phyloP scores from a whole-genome alignment of 2,888 invertebrate species.

The Cheilosia impressa region DNA sequence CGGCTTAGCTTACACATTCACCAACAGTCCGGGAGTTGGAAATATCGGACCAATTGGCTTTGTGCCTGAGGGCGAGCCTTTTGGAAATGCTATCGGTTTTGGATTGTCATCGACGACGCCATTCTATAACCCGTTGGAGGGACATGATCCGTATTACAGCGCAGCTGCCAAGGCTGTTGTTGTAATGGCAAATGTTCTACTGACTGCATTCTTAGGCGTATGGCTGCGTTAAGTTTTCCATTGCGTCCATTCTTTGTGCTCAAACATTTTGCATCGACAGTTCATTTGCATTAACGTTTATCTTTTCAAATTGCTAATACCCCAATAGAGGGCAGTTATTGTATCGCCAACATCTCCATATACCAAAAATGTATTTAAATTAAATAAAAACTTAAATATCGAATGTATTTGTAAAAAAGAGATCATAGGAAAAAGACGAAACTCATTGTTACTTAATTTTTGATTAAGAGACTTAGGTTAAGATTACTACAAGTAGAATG shows the following conservation, averaged over 20 bases:
- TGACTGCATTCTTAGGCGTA: constrained; percentile 27
- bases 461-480: constrained; percentile 38
- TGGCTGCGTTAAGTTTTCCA: constrained; percentile 40
- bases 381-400: constrained; percentile 7
- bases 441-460: constrained; percentile 43
- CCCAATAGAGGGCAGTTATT: constrained; percentile 9
- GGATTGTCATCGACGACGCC: constrained; percentile 77
- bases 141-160: constrained; percentile 66
- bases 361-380: constrained; percentile 68
- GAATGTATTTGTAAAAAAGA: constrained; percentile 2
- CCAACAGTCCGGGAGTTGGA: constrained; percentile 77
- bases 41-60: constrained; percentile 74
- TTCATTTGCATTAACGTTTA: constrained; percentile 49
- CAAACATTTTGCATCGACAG: constrained; percentile 23
- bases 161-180: constrained; percentile 46
- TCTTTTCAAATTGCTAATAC: constrained; percentile 2
- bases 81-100: constrained; percentile 72
- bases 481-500: constrained; percentile 11
- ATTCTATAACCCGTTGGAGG: constrained; percentile 75
- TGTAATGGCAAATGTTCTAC: constrained; percentile 35
- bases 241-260: constrained; percentile 21
- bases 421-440: constrained; percentile 13
- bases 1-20: constrained; percentile 87
- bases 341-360: constrained; percentile 44
- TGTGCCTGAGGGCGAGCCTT: constrained; percentile 72